Percentiles rank a stretch among this genome's conserved stretches.
phyloP scores from a whole-genome alignment of 2,113 vertebrate species.

The Gymnobelideus leadbeateri region DNA sequence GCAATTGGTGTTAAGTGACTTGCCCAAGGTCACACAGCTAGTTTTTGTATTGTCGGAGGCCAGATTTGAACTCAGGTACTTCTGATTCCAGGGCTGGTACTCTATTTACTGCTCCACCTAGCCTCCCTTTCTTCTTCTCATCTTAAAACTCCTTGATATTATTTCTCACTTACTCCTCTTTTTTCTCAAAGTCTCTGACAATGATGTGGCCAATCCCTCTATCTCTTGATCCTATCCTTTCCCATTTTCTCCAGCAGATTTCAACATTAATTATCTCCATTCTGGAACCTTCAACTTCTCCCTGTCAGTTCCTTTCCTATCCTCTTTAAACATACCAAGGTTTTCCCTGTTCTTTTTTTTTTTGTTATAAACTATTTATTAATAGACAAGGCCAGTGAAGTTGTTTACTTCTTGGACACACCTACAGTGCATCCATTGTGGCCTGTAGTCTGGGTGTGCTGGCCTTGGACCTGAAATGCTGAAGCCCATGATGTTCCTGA shows the following conservation, averaged over 20 bases:
- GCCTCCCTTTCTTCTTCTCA: neutral
- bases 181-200: neutral
- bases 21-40: too few species aligned
- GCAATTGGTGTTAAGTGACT: too few species aligned
- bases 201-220: neutral
- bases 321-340: neutral
- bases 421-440: too few species aligned
- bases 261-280: neutral
- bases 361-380: too few species aligned
- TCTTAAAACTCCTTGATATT: neutral
- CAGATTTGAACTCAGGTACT: too few species aligned
- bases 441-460: too few species aligned
- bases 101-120: too few species aligned
- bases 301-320: neutral
- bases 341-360: neutral
- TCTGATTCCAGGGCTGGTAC: too few species aligned
- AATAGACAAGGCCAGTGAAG: too few species aligned
- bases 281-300: neutral
- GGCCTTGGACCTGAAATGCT: constrained; percentile 86
- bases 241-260: neutral
- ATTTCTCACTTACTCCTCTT: neutral
- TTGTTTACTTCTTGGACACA: too few species aligned
- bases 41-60: too few species aligned
- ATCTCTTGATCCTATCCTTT: neutral
- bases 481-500: constrained; percentile 92